phyloP scores from a whole-genome alignment of 2,113 vertebrate genomes.

The Salvelinus alpinus region DNA sequence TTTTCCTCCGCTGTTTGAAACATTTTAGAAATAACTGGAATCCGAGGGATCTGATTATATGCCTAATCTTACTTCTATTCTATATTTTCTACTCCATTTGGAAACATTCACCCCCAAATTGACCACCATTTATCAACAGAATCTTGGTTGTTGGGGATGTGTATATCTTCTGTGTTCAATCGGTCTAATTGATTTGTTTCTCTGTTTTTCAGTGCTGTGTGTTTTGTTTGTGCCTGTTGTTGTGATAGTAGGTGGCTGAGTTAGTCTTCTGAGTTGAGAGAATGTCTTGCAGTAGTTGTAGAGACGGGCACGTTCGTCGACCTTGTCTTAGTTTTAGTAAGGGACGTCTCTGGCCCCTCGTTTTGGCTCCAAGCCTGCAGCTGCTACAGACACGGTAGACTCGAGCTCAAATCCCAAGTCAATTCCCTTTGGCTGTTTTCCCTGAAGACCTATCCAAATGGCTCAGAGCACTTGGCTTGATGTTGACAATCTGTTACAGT shows the following conservation, averaged over 20 bases:
- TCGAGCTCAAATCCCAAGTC: constrained; percentile 8
- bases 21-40: neutral
- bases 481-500: constrained; percentile 62
- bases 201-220: constrained; percentile 25
- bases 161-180: constrained; percentile 71
- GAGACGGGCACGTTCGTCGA: constrained; percentile 76
- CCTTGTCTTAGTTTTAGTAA: constrained; percentile 84
- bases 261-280: constrained; percentile 59
- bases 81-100: constrained; percentile 34
- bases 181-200: constrained; percentile 8
- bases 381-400: no score
- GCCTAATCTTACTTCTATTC: neutral
- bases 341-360: constrained; percentile 87
- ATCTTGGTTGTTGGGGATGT: constrained; percentile 63
- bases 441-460: neutral
- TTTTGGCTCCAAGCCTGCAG: constrained; percentile 20
- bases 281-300: constrained; percentile 78
- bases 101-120: constrained; percentile 3
- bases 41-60: neutral
- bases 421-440: no score
- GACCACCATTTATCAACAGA: constrained; percentile 29
- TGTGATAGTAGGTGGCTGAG: constrained; percentile 57
- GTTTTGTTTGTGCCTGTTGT: constrained; percentile 41
- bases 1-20: constrained; percentile 41
- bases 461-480: constrained; percentile 42